Evolutionary conservation across 2,888 invertebrate species (phyloP), one percentile per base, ranked within the genome.

Genomic region (Synergus itoensis): DNA sequence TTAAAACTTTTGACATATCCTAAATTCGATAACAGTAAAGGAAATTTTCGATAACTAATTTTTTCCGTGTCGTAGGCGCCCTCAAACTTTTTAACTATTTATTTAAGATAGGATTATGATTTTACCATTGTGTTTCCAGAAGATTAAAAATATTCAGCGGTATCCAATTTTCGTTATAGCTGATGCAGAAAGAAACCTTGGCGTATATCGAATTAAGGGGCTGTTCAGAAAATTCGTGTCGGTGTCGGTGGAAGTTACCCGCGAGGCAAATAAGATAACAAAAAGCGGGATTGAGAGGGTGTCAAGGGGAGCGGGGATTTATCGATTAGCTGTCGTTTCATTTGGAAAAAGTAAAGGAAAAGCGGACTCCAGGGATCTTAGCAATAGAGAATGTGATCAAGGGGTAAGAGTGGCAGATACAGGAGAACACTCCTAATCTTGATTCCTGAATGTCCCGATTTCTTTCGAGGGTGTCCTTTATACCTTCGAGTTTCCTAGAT

Each of bases 271-370:
- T 81, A 82, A 82, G 73, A 73, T 40, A 73, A 73, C 73, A 73
- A 73, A 73, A 73, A 73, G 69, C 53, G 36, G n/a, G 53, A 53
- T 62, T 12, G 0, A 9, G 36, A 11, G 40, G 21, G 21, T 21
- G 36, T 76, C 43, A 28, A 78, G 73, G 69, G 77, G 81, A 63
- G 78, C 79, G 83, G 86, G 84, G 86, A 85, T 86, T 79, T 90
- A 91, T 91, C 90, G 91, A 91, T 91, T 91, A 90, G 84, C 90
- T 91, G 91, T 91, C 91, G 88, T 83, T 87, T 90, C 88, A 89
- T 90, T 90, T 89, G 87, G 88, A 87, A 88, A 90, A 90, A 89
- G 89, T 90, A 90, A 91, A 90, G 91, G 91, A 91, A 90, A 91
- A 91, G 89, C 89, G 89, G 81, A 79, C 91, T 87, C 90, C 81